A percentile compares a stretch with the other conserved stretches of the same genome.
Evolutionary conservation across 2,113 vertebrate genomes (phyloP).

Genomic region (Myxocyprinus asiaticus): DNA sequence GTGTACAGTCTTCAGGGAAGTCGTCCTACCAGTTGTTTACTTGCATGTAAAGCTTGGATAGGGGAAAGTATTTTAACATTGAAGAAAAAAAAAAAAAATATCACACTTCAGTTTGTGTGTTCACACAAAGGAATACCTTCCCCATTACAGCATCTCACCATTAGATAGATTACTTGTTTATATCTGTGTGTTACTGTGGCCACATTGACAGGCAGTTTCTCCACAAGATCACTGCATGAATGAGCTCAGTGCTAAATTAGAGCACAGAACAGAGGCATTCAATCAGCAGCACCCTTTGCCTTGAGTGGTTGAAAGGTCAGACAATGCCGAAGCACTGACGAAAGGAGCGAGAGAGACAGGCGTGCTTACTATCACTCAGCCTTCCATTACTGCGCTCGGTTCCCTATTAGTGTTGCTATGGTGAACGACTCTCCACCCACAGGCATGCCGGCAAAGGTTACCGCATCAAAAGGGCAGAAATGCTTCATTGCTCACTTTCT

Average conservation of each 20-base stretch:
- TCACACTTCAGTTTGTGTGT: neutral
- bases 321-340: slow-evolving; percentile 39
- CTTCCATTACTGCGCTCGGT: slow-evolving; percentile 3
- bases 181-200: neutral
- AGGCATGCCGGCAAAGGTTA: slow-evolving; percentile 49
- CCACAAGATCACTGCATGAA: slow-evolving; percentile 6
- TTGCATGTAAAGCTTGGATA: no score
- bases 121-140: neutral
- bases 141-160: neutral
- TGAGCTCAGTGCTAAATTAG: slow-evolving; percentile 25
- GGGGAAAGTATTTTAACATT: no score
- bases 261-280: slow-evolving; percentile 1
- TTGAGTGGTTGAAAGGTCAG: slow-evolving; percentile 37
- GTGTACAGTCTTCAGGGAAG: no score
- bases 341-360: slow-evolving; percentile 4
- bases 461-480: slow-evolving; percentile 25
- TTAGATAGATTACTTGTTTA: neutral
- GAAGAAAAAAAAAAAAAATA: no score
- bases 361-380: slow-evolving; percentile 20
- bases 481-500: neutral
- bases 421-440: slow-evolving; percentile 35
- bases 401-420: slow-evolving; percentile 47
- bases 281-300: slow-evolving; percentile 14
- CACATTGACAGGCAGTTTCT: neutral
- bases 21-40: no score